A percentile compares a stretch with the other conserved stretches of the same genome.
These are phyloP conservation scores for Tromatobia lineatoria DNA, from an alignment of 2,888 invertebrate genomes.

Conservation along the genomic window DNA sequence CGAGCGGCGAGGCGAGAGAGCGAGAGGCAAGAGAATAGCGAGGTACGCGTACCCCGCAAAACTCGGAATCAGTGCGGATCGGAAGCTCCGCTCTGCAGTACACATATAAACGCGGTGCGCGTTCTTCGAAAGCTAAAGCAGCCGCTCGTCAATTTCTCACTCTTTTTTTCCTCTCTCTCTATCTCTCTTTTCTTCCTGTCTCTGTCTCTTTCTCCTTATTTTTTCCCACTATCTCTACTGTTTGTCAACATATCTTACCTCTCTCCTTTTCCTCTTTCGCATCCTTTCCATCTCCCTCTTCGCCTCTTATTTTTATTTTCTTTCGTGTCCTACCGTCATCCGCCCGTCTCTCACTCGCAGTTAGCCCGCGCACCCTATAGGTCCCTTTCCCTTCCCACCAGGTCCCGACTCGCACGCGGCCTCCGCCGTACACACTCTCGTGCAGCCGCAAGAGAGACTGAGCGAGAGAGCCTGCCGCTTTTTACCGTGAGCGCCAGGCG, in stretches of 20 bases:
- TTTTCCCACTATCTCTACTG: background rate
- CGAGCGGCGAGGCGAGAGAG: constrained; percentile 62
- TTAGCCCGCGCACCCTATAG: background rate
- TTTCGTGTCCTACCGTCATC: background rate
- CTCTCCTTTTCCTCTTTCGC: constrained; percentile 22
- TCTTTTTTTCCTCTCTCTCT: constrained; percentile 24
- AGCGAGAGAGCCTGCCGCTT: constrained; percentile 3
- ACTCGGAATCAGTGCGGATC: constrained; percentile 70
- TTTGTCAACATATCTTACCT: background rate
- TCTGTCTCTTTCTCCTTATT: constrained; percentile 27
- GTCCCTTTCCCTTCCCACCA: constrained; percentile 15
- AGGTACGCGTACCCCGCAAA: constrained; percentile 54
- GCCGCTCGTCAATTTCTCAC: constrained; percentile 28
- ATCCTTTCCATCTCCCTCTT: constrained; percentile 2
- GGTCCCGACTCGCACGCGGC: constrained; percentile 43
- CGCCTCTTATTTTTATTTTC: constrained; percentile 10
- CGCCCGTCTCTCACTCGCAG: background rate
- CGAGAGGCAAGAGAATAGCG: constrained; percentile 35
- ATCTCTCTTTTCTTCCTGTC: constrained; percentile 41
- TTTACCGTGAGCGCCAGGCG: constrained; percentile 52
- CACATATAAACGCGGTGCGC: constrained; percentile 46
- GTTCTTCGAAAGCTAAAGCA: constrained; percentile 44
- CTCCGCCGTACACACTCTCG: constrained; percentile 1
- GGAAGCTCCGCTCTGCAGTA: constrained; percentile 69
- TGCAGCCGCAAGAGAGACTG: background rate